Conservation (phyloP, 2,797 vertebrate genomes). For the Leptatherina wallacei region DNA sequence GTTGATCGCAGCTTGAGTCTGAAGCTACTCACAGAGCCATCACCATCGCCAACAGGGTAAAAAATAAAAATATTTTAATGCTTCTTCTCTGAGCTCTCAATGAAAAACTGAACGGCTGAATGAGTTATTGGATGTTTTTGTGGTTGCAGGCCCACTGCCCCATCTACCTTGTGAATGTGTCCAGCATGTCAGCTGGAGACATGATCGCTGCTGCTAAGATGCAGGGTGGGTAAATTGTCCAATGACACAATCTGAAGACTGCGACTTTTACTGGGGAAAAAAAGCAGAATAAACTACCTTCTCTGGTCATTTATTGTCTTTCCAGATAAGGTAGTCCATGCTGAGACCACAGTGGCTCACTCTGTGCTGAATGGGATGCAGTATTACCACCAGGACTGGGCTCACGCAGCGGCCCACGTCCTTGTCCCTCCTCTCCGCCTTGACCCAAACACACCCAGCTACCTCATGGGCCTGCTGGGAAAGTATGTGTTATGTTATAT, state of each 20-base stretch:
- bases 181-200: constrained; percentile 91
- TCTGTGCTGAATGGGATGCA: constrained; percentile 92
- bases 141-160: constrained; percentile 83
- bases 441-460: constrained; percentile 94
- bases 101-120: not conserved
- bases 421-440: constrained; percentile 92
- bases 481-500: constrained; percentile 83
- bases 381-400: constrained; percentile 98
- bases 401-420: constrained; percentile 92
- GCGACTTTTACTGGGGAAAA: not conserved
- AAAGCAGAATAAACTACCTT: not conserved
- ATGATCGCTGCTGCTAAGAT: constrained; percentile 90
- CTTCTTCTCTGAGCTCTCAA: constrained; percentile 3
- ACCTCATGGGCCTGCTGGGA: constrained; percentile 96
- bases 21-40: constrained; percentile 93
- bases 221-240: constrained; percentile 78
- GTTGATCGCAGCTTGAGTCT: constrained; percentile 86
- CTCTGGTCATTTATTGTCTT: not conserved
- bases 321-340: constrained; percentile 93
- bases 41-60: constrained; percentile 90
- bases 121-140: not conserved
- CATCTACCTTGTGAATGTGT: constrained; percentile 91
- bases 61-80: not conserved
- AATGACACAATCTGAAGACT: not conserved
- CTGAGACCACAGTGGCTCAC: constrained; percentile 93